Evolutionary conservation across 1,140 invertebrate species (phyloP), one percentile per base, ranked within the genome.

Genomic region (Manduca sexta): DNA sequence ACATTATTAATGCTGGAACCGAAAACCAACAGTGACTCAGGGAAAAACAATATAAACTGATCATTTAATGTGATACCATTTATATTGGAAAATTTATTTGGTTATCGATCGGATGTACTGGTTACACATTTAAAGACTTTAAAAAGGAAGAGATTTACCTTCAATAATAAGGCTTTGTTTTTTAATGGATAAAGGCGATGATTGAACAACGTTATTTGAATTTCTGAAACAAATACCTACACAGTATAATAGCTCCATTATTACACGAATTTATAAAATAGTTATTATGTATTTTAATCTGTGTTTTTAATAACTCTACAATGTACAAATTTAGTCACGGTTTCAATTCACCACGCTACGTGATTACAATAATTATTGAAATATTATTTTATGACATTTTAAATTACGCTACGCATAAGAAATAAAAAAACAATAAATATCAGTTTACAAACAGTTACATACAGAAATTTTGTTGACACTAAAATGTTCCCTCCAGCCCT

Each of bases 281-380:
- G n/a, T n/a, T n/a, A n/a, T n/a, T n/a, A n/a, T n/a, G n/a, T n/a
- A n/a, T n/a, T n/a, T n/a, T n/a, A n/a, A n/a, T n/a, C n/a, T n/a
- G n/a, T n/a, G n/a, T n/a, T n/a, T 12, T 35, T 35, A 35, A 50
- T 53, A 56, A 38, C 46, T 57, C 43, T 49, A 47, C 49, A 63
- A 55, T 62, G 63, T 54, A 47, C 52, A 56, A 57, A 52, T 47
- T 55, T 63, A 69, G 69, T 74, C 72, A 74, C 69, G 52, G 59
- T 48, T 30, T 26, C 60, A 48, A 59, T 68, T 60, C 40, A 58
- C 63, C 56, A 58, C 39, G 45, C 31, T 47, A 14, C 33, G 44
- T 31, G 33, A 12, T 35, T 26, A 26, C 4, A 26, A 5, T 26
- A 26, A 26, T 26, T 26, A 8, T 5, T 5, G 8, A 26, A 5